Percentiles rank a stretch among this genome's conserved stretches.
These are phyloP conservation scores for Cisticola juncidis DNA, from an alignment of 2,113 vertebrate genomes.

Conservation along the genomic window DNA sequence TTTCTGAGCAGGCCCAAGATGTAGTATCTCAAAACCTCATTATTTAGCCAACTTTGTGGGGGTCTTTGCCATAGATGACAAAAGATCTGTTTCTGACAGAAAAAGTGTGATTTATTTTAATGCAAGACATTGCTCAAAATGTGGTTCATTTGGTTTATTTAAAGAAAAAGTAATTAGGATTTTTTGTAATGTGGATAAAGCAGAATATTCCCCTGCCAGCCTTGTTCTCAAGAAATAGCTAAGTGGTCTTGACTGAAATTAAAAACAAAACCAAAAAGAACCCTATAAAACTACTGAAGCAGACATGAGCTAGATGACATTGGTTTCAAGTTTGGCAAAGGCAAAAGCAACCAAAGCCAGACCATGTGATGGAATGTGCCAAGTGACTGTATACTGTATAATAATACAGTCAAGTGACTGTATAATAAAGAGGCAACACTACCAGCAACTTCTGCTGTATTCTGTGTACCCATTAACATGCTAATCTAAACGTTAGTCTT, in stretches of 20 bases:
- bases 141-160: background rate
- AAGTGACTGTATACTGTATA: too few relatives aligned
- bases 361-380: background rate
- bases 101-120: background rate
- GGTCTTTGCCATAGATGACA: background rate
- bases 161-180: background rate
- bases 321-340: background rate
- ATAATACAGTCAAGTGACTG: too few relatives aligned
- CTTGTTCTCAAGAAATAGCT: slow-evolving; percentile 8
- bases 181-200: background rate
- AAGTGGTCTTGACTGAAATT: background rate
- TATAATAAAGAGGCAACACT: background rate
- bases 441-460: background rate
- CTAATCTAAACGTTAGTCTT: background rate
- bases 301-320: background rate
- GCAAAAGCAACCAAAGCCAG: background rate
- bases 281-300: background rate
- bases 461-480: background rate
- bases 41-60: background rate
- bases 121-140: background rate
- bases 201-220: background rate
- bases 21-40: background rate
- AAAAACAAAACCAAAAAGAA: slow-evolving; percentile 23
- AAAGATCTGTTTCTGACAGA: background rate
- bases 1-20: background rate